Base-by-base conservation (phyloP, 2,797 vertebrate species). In the Anniella stebbinsi region DNA sequence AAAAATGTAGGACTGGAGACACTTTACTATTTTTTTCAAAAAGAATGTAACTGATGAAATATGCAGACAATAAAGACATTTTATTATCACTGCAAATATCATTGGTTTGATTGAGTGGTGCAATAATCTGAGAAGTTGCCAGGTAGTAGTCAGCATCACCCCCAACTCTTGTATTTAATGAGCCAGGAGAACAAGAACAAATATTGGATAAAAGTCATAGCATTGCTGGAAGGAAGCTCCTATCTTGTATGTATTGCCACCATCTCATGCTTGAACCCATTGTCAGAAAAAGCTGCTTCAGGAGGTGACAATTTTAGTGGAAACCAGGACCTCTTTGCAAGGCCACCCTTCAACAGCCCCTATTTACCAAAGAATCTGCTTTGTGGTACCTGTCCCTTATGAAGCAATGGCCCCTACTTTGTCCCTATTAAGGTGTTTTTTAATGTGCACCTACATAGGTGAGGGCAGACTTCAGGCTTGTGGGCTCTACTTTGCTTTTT, bases 11-110 rank as follows among this genome's bases (percentile, higher is more conserved):
- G 94, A 94, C 88, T 94, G 93, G 93, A 96, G 95, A 96, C 81
- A 92, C 60, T 95, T 95, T 92, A 94, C 92, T 97, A 95, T 96
- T 97, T 97, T n/a, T 97, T 96, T 96, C 96, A 97, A 94, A 95
- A 95, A 96, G 87, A 96, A 94, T 97, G 95, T 97, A 96, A 96
- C 96, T 96, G 96, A 94, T 90, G 93, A 94, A 96, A 96, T 95
- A 94, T 93, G 83, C 90, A 97, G 96, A 95, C 94, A 98, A 97
- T 97, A 98, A 97, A 97, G 93, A 96, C 2, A 93, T 96, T 97
- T 97, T 97, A 91, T 96, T 97, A 97, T 96, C 93, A 95, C 41
- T 91, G 96, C 96, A 97, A 94, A 94, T 92, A 78, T 76, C 92
- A 73, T 54, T 94, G 81, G 72, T 94, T 93, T 95, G 81, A 94